Base-by-base conservation (phyloP, 2,888 invertebrate genomes). In the Phaedon cochleariae region DNA sequence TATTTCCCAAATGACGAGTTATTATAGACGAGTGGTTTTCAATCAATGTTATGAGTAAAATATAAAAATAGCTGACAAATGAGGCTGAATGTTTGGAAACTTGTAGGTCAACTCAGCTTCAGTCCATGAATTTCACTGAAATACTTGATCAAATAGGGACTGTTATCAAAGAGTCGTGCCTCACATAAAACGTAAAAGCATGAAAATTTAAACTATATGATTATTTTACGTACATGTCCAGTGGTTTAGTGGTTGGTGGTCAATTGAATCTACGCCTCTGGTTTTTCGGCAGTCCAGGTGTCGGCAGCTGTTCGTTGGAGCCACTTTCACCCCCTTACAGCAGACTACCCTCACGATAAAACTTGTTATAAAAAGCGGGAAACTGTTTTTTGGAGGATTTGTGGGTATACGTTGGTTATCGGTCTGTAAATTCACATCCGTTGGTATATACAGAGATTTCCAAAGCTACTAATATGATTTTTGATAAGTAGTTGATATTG, bases 261-360 rank as follows among this genome's bases (percentile, higher is more conserved):
- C 59, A 71, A 62, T 64, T 62, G 59, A 45, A 15, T 64, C 62
- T 64, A 62, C 70, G 67, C 64, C 62, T 61, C 71, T 70, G 73
- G 65, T 66, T 64, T 37, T 61, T 61, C 61, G 70, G 67, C 68
- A 63, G 65, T 71, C 74, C 76, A 76, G 76, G 76, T 76, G 76
- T 73, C 70, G 67, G 75, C 76, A 74, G 76, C 76, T 74, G 76
- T 71, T 71, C 67, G 67, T 66, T 67, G 67, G 68, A 69, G 72
- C 73, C 68, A 71, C 71, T 72, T 70, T 70, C 70, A 68, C 73
- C 74, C 74, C 73, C 72, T 65, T 64, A 65, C 65, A 66, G 63
- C 66, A 70, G 70, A 61, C 67, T 71, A 72, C 71, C 74, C 73
- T 71, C 67, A 60, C 69, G 59, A 49, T 58, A 41, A 41, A 49